Evolutionary conservation across 2,113 vertebrate species (phyloP).

Genomic region (Pollimyrus isidori): DNA sequence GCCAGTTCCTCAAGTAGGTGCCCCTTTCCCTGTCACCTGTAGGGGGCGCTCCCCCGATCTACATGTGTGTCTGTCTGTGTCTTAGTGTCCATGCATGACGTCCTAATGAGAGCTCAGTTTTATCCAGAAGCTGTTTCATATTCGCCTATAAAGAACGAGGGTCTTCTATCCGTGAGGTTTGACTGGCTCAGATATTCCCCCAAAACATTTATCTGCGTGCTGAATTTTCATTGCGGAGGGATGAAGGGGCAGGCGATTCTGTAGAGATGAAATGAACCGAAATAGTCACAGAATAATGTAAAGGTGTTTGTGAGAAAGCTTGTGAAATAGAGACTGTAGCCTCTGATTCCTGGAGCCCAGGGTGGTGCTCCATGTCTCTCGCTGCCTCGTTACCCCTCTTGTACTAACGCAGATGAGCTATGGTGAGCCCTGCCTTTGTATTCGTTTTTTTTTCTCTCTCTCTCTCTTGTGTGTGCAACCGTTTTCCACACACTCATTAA

Average conservation of each 20-base stretch:
- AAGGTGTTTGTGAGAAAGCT: background rate
- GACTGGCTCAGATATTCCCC: background rate
- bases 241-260: background rate
- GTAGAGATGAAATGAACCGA: background rate
- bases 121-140: background rate
- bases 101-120: background rate
- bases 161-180: background rate
- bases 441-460: background rate
- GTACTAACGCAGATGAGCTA: background rate
- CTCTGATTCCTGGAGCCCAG: background rate
- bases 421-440: background rate
- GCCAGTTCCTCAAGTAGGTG: conserved; percentile 99
- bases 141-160: background rate
- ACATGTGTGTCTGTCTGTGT: background rate
- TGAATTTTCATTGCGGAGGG: background rate
- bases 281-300: background rate
- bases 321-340: background rate
- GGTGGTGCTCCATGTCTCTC: background rate
- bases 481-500: conserved; percentile 14
- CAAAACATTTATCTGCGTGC: background rate
- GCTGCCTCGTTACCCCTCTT: background rate
- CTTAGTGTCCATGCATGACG: background rate
- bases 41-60: background rate
- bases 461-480: background rate
- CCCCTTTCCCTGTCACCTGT: background rate